These are phyloP conservation scores for Cheilosia urbana DNA, from an alignment of 2,888 invertebrate species.

Conservation along the genomic window DNA sequence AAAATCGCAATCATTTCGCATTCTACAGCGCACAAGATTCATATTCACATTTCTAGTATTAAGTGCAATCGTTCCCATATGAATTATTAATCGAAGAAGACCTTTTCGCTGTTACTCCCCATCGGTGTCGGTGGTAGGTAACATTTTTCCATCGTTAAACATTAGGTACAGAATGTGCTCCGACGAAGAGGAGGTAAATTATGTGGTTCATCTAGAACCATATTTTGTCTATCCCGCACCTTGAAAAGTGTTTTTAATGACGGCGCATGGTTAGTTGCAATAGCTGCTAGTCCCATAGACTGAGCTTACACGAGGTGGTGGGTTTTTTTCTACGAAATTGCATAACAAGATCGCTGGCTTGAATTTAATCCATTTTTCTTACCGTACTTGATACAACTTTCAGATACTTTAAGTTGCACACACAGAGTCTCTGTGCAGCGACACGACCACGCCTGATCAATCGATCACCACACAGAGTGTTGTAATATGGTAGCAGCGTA, in stretches of 20 bases:
- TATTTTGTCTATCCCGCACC: slow-evolving; percentile 10
- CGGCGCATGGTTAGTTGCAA: not conserved
- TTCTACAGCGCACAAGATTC: slow-evolving; percentile 13
- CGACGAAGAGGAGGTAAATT: not conserved
- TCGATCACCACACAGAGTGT: slow-evolving; percentile 60
- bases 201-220: slow-evolving; percentile 49
- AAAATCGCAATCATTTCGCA: slow-evolving; percentile 36
- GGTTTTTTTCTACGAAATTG: slow-evolving; percentile 12
- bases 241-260: slow-evolving; percentile 29
- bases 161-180: not conserved
- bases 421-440: slow-evolving; percentile 10
- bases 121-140: not conserved
- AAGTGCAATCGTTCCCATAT: slow-evolving; percentile 56
- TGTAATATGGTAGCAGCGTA: slow-evolving; percentile 23
- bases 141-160: slow-evolving; percentile 8
- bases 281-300: not conserved
- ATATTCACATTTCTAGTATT: slow-evolving; percentile 45
- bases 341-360: slow-evolving; percentile 36
- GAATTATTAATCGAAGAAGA: slow-evolving; percentile 50
- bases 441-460: slow-evolving; percentile 68
- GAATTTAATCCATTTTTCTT: slow-evolving; percentile 35
- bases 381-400: slow-evolving; percentile 44
- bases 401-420: slow-evolving; percentile 34
- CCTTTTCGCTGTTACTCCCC: slow-evolving; percentile 5
- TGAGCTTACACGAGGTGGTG: not conserved